Conservation (phyloP, 2,113 vertebrate genomes). For the Osmerus eperlanus region DNA sequence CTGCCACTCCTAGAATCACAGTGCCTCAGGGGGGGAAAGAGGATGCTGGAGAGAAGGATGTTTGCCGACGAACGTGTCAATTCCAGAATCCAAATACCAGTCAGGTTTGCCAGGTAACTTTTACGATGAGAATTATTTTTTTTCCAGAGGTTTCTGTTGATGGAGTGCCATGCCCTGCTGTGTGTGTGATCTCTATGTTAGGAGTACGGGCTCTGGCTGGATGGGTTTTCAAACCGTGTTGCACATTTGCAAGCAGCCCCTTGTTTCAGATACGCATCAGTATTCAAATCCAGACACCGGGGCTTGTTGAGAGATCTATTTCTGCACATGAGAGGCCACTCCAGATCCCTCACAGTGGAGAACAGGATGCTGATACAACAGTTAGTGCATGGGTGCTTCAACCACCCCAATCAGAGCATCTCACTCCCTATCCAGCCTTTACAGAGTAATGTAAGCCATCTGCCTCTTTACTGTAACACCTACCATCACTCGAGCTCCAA, state of each 20-base stretch:
- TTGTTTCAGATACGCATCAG: slow-evolving; percentile 22
- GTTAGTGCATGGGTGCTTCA: slow-evolving; percentile 20
- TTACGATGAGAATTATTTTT: not conserved
- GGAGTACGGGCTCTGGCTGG: no score
- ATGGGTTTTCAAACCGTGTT: slow-evolving; percentile 1
- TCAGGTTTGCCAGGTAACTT: slow-evolving; percentile 14
- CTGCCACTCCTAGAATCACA: not conserved
- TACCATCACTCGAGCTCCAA: slow-evolving; percentile 27
- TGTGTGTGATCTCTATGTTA: no score
- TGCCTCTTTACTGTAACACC: slow-evolving; percentile 49
- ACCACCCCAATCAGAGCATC: slow-evolving; percentile 36
- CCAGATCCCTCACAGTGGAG: slow-evolving; percentile 42
- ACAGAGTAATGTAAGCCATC: slow-evolving; percentile 50
- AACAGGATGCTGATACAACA: slow-evolving; percentile 44
- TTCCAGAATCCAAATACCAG: not conserved
- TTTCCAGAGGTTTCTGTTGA: slow-evolving; percentile 4
- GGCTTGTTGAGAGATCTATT: slow-evolving; percentile 47
- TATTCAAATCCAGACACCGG: slow-evolving; percentile 31
- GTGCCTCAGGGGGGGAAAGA: slow-evolving; percentile 1
- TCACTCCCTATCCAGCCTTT: slow-evolving; percentile 29
- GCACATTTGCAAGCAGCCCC: slow-evolving; percentile 29
- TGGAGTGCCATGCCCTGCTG: not conserved
- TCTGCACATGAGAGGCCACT: slow-evolving; percentile 47
- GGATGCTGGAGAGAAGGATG: not conserved
- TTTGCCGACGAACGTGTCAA: slow-evolving; percentile 10